Conservation (phyloP, 37 sponge, comb jelly and placozoan genomes). For the Axinella damicornis region DNA sequence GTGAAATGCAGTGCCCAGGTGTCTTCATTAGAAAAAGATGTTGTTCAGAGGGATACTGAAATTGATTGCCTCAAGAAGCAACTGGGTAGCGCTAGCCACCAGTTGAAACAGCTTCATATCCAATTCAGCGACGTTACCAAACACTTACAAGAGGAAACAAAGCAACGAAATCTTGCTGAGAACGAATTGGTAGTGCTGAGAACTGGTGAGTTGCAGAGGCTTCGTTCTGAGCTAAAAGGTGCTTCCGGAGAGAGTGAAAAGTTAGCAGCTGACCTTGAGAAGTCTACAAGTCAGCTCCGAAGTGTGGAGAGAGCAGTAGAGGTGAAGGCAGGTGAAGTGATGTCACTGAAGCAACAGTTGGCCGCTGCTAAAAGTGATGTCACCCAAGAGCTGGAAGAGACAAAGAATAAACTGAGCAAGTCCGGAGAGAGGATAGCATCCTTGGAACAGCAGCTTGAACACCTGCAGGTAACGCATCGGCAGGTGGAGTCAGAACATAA, state of each 20-base stretch:
- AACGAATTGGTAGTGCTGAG: not conserved
- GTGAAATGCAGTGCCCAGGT: not conserved
- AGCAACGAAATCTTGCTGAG: not conserved
- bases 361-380: conserved; percentile 2
- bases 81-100: too few relatives aligned
- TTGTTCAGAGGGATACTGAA: too few relatives aligned
- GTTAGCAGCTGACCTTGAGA: not conserved
- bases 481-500: conserved; percentile 5
- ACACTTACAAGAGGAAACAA: conserved; percentile 1
- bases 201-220: conserved; percentile 6
- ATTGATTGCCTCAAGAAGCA: too few relatives aligned
- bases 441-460: not conserved
- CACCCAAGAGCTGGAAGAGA: conserved; percentile 12
- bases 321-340: not conserved
- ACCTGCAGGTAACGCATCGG: not conserved
- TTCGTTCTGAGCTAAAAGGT: not conserved
- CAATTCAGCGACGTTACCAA: not conserved
- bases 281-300: not conserved
- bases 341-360: not conserved
- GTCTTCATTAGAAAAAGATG: too few relatives aligned
- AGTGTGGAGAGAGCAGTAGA: too few relatives aligned
- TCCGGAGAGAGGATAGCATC: not conserved
- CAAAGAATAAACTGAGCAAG: conserved; percentile 4
- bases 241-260: not conserved
- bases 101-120: too few relatives aligned